phyloP scores from a whole-genome alignment of 2,888 invertebrate species.

The Rhimphoctona megacephalus region DNA sequence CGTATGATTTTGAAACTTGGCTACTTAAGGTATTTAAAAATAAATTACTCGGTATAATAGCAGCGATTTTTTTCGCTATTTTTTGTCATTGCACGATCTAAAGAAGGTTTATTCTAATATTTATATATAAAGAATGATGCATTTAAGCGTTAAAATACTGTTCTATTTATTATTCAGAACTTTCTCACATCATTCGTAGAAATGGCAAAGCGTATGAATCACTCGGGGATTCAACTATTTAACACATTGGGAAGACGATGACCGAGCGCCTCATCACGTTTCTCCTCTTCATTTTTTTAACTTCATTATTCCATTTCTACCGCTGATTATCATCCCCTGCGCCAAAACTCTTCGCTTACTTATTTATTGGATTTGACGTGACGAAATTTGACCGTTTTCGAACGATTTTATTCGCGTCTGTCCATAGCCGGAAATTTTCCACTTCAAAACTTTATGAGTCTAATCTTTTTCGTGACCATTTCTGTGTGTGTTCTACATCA shows the following conservation, averaged over 20 bases:
- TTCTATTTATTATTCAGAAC: not conserved
- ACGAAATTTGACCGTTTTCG: constrained; percentile 26
- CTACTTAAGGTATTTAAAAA: not conserved
- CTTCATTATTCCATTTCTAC: constrained; percentile 15
- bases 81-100: not conserved
- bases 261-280: constrained; percentile 23
- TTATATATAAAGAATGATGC: not conserved
- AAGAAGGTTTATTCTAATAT: not conserved
- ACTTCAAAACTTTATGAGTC: constrained; percentile 9
- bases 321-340: not conserved
- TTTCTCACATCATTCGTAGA: not conserved
- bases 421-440: not conserved
- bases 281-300: not conserved
- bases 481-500: not conserved
- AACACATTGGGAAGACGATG: constrained; percentile 37
- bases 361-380: constrained; percentile 31
- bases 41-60: not conserved
- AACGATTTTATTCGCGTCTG: constrained; percentile 11
- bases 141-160: not conserved
- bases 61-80: not conserved
- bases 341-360: not conserved
- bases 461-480: not conserved
- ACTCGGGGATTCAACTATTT: not conserved
- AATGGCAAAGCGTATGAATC: not conserved
- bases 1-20: not conserved